Evolutionary conservation across 2,797 vertebrate genomes (phyloP), one percentile per base, ranked within the genome.

Genomic region (Catharus ustulatus): DNA sequence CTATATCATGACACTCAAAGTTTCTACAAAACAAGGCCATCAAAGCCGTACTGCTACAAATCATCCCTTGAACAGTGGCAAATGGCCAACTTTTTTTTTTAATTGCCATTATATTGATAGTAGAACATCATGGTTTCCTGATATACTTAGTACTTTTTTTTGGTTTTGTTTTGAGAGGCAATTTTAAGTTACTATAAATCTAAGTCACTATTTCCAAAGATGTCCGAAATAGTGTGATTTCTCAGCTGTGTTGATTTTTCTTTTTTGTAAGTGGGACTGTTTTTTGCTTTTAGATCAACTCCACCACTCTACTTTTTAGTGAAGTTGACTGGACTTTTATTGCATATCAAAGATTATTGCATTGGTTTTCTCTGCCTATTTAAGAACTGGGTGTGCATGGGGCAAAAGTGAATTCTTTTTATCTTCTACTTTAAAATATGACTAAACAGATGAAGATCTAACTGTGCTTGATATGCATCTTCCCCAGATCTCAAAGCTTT

Each of bases 401-500:
- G 32, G 29, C 23, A 63, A 34, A 59, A 74, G n/a, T 57, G 13
- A 46, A 71, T 92, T 92, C 15, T 11, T 93, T 82, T 51, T 45
- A 45, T 52, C 43, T 69, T 87, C 62, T 87, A 13, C 36, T n/a
- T 90, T 30, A 54, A 57, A 49, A 42, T 36, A 36, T 63, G 9
- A 67, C 9, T 71, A n/a, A 75, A 27, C 17, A 66, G 45, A 32
- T 72, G 26, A 90, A 73, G 22, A 29, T 62, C 89, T 95, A 93
- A 95, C 79, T 76, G 34, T 82, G 52, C 27, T 71, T 91, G 22
- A 43, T 95, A 10, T n/a, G 52, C 48, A 85, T 94, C 74, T n/a
- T 96, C 95, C 62, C 69, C 96, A 99, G 99, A 99, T 97, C 98
- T 99, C 86, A 99, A 99, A 98, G 99, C 99, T 77, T 99, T 99